phyloP scores from a whole-genome alignment of 2,888 invertebrate genomes.

The Zaprionus lineosus region DNA sequence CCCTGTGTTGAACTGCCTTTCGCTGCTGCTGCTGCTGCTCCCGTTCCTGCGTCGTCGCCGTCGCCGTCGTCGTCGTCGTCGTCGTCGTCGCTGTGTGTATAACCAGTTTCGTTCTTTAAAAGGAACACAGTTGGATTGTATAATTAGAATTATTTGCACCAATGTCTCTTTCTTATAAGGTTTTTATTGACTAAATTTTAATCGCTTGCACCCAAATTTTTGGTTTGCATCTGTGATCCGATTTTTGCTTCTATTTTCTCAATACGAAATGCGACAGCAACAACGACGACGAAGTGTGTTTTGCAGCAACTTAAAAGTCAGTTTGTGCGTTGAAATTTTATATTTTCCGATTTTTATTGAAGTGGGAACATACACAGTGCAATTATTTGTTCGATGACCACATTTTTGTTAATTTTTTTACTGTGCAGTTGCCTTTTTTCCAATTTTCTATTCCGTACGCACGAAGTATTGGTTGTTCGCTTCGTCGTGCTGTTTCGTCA shows the following conservation, averaged over 20 bases:
- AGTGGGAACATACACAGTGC: conserved; percentile 18
- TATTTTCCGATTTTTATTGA: conserved; percentile 23
- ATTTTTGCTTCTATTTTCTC: conserved; percentile 34
- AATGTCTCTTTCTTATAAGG: conserved; percentile 44
- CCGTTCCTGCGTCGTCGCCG: conserved; percentile 35
- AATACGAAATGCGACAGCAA: conserved; percentile 61
- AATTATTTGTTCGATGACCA: conserved; percentile 48
- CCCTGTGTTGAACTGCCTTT: conserved; percentile 63
- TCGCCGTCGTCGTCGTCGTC: conserved; percentile 22
- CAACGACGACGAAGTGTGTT: conserved; percentile 44
- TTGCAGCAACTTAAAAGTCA: conserved; percentile 36
- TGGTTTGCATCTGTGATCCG: conserved; percentile 57
- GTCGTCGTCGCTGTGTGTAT: conserved; percentile 65
- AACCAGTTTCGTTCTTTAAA: conserved; percentile 71
- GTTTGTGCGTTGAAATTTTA: conserved; percentile 33
- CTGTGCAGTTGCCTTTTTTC: conserved; percentile 55
- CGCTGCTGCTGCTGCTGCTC: conserved; percentile 58
- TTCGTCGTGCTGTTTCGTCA: conserved; percentile 58
- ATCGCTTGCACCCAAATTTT: conserved; percentile 60
- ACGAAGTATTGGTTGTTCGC: conserved; percentile 55
- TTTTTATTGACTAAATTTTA: conserved; percentile 45
- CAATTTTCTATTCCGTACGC: conserved; percentile 61
- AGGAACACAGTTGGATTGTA: conserved; percentile 61
- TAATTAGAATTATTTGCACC: conserved; percentile 62
- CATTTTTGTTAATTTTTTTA: conserved; percentile 63